Base-by-base conservation (phyloP, 1,140 invertebrate species). In the Cherax destructor region DNA sequence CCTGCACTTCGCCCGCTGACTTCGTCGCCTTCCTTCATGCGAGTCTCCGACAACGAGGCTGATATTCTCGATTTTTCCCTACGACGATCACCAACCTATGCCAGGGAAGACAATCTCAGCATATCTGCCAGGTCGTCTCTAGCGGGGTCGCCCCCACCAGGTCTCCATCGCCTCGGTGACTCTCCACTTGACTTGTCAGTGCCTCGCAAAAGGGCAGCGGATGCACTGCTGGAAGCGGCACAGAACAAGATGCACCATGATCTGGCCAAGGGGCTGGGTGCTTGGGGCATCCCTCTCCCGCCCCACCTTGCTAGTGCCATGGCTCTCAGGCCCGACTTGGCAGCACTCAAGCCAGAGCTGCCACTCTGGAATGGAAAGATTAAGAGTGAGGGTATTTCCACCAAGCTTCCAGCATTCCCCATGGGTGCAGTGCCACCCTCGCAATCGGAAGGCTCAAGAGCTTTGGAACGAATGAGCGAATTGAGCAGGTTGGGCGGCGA, bases 391-490 rank as follows among this genome's bases (percentile, higher is more conserved):
- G 56, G 86, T 30, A 91, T 83, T 61, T 79, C 90, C 41, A 92
- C 91, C 59, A 93, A 84, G 93, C 93, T 93, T 88, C 91, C 92
- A 65, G 93, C 74, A 94, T 94, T 93, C 81, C 91, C 92, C 47
- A 85, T 93, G 80, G 92, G 61, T 95, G 96, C 3, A 90, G 95
- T 95, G 4, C 95, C 95, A 76, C 94, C 94, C 79, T 96, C 96
- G 76, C 96, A 96, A 18, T 97, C 95, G 94, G 97, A 97, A 94
- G 97, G 97, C 0, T 97, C 96, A 16, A 98, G 98, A 94, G 97
- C 98, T 49, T 94, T 98, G 74, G 98, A 98, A 94, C 98, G 98
- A 94, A 98, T 98, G 97, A 97, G 97, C 93, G 97, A 98, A 93
- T 95, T 98, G 87, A 98, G 97, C 93, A 97, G 97, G 93, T 94